Percentiles rank a stretch among this genome's conserved stretches.
phyloP scores from a whole-genome alignment of 2,888 invertebrate species.

The Cistogaster globosa region DNA sequence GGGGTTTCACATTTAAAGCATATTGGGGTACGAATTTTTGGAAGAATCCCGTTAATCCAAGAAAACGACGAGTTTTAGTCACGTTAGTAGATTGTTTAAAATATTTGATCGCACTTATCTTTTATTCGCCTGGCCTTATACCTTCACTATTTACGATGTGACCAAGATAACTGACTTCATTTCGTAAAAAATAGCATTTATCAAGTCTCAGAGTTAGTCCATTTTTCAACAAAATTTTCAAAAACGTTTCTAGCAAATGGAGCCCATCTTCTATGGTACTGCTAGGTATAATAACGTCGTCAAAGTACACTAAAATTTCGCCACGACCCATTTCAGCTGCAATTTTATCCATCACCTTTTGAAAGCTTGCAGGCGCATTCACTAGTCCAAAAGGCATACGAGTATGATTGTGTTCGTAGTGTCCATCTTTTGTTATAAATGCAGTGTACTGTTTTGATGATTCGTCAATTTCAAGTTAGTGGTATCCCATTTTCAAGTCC shows the following conservation, averaged over 20 bases:
- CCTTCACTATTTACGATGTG: not conserved
- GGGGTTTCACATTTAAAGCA: constrained; percentile 4
- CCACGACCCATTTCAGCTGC: constrained; percentile 6
- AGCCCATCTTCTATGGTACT: not conserved
- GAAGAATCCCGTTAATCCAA: constrained; percentile 42
- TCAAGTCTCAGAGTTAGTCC: not conserved
- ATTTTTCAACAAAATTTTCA: not conserved
- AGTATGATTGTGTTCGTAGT: too few relatives aligned
- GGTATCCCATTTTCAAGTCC: too few relatives aligned
- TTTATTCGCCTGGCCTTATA: constrained; percentile 19
- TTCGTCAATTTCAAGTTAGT: too few relatives aligned
- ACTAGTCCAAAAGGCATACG: too few relatives aligned
- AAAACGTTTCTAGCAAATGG: not conserved
- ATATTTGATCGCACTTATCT: constrained; percentile 10
- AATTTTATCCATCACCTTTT: constrained; percentile 4
- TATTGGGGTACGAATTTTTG: constrained; percentile 44
- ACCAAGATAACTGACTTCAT: not conserved
- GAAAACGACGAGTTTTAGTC: constrained; percentile 29
- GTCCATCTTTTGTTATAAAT: too few relatives aligned
- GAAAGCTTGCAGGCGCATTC: constrained; percentile 8
- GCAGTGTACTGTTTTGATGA: too few relatives aligned
- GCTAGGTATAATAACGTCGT: too few relatives aligned
- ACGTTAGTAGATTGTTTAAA: constrained; percentile 21
- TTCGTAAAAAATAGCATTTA: not conserved
- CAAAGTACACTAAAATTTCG: too few relatives aligned